A percentile compares a stretch with the other conserved stretches of the same genome.
Conservation (phyloP, 2,797 vertebrate species). For the Lemur catta region DNA sequence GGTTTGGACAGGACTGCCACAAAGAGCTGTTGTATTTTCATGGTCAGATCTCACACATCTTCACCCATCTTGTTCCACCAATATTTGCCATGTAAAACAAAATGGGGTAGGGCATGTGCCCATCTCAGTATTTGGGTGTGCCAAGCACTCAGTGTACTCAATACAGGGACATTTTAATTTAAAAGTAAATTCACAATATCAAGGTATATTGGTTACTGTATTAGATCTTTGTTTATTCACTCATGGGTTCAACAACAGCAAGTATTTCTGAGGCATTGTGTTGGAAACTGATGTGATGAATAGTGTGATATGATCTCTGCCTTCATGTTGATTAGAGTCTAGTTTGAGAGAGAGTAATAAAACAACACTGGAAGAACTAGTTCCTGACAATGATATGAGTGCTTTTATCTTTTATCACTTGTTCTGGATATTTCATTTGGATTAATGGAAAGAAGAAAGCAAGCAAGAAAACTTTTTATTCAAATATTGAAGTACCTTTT, state of each 20-base stretch:
- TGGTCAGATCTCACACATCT: background rate
- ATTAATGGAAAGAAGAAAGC: background rate
- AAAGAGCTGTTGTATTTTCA: background rate
- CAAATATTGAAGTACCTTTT: background rate
- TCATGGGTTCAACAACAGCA: background rate
- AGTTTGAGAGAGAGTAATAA: conserved; percentile 8
- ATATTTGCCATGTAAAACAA: background rate
- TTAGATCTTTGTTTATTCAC: conserved; percentile 31
- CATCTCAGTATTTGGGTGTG: background rate
- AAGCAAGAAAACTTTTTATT: background rate
- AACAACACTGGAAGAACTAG: background rate
- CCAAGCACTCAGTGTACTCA: background rate
- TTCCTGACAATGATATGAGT: background rate
- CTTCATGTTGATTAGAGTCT: background rate
- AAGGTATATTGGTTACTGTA: background rate
- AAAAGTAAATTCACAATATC: conserved; percentile 44
- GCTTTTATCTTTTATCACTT: conserved; percentile 33
- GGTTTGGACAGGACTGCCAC: background rate
- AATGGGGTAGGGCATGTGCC: background rate
- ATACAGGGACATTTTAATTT: conserved; percentile 41
- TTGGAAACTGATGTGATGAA: background rate
- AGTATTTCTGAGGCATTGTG: conserved; percentile 24
- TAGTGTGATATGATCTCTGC: conserved; percentile 19
- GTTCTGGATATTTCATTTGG: conserved; percentile 21
- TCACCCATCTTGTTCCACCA: background rate